Conservation (phyloP, 2,113 vertebrate genomes). For the Rhinogobius similis region DNA sequence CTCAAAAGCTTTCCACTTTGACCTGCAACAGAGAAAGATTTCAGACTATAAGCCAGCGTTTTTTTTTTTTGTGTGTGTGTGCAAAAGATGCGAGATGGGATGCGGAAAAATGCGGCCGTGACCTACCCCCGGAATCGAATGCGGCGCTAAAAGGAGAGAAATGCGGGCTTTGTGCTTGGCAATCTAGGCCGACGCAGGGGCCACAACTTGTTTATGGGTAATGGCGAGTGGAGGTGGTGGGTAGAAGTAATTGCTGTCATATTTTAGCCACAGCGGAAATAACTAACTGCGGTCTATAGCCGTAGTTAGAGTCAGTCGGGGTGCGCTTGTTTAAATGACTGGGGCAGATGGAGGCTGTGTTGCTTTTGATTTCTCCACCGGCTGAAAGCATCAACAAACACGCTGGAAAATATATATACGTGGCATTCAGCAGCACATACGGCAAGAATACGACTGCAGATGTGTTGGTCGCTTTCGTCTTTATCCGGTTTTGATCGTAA, state of each 20-base stretch:
- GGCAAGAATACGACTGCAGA: background rate
- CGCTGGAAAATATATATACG: no score
- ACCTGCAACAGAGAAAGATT: background rate
- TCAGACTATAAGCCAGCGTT: background rate
- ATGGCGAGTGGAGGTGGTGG: constrained; percentile 1
- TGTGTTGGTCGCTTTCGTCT: background rate
- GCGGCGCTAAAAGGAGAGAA: constrained; percentile 5
- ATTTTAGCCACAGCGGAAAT: constrained; percentile 2
- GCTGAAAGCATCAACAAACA: background rate
- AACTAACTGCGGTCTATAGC: background rate
- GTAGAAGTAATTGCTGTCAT: constrained; percentile 4
- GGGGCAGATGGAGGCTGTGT: constrained; percentile 1
- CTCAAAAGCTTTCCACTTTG: constrained; percentile 5
- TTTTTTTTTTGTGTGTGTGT: background rate
- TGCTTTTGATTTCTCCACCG: background rate
- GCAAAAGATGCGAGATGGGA: constrained; percentile 2
- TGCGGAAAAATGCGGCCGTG: constrained; percentile 2
- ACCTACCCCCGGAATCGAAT: constrained; percentile 1
- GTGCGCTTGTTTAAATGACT: constrained; percentile 1
- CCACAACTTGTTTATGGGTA: constrained; percentile 8
- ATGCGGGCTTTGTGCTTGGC: background rate
- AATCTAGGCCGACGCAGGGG: background rate
- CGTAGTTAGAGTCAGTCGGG: background rate
- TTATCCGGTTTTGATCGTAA: no score
- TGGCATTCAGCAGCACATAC: background rate